Evolutionary conservation across 2,797 vertebrate species (phyloP).

Genomic region (Steatocranus sp.): DNA sequence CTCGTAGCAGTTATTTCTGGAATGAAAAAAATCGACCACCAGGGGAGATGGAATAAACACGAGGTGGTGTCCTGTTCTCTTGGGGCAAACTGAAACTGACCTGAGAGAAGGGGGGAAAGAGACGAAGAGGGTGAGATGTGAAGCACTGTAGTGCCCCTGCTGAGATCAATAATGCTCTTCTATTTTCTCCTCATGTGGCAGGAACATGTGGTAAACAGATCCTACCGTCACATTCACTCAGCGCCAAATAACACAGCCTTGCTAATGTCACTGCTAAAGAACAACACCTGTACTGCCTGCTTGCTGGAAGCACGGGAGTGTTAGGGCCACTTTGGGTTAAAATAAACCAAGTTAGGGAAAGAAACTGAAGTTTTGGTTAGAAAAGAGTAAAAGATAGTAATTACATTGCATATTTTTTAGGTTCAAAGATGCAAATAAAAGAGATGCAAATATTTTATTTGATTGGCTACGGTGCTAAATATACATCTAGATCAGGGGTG

Average conservation of each 20-base stretch:
- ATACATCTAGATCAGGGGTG: neutral
- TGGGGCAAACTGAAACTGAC: slow-evolving; percentile 32
- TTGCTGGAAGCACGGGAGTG: neutral
- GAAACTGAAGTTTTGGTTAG: neutral
- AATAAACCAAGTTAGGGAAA: neutral
- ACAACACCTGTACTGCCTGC: neutral
- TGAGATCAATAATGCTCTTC: slow-evolving; percentile 42
- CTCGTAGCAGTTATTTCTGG: slow-evolving; percentile 59
- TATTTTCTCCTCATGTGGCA: neutral
- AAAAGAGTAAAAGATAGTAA: neutral
- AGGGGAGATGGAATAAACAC: slow-evolving; percentile 12
- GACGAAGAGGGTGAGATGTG: neutral
- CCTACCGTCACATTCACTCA: neutral
- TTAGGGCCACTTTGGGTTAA: neutral
- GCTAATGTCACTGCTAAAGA: neutral
- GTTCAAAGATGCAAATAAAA: neutral
- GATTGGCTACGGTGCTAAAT: neutral
- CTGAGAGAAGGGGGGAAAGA: slow-evolving; percentile 1
- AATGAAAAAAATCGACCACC: slow-evolving; percentile 54
- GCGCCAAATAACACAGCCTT: neutral
- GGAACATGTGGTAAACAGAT: slow-evolving; percentile 39
- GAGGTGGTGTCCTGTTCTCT: slow-evolving; percentile 54
- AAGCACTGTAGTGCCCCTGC: slow-evolving; percentile 15
- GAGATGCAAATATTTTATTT: neutral
- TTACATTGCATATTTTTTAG: neutral